phyloP scores from a whole-genome alignment of 30 jellyfish, hydroid and myxozoan genomes.

The Aurelia sp. region DNA sequence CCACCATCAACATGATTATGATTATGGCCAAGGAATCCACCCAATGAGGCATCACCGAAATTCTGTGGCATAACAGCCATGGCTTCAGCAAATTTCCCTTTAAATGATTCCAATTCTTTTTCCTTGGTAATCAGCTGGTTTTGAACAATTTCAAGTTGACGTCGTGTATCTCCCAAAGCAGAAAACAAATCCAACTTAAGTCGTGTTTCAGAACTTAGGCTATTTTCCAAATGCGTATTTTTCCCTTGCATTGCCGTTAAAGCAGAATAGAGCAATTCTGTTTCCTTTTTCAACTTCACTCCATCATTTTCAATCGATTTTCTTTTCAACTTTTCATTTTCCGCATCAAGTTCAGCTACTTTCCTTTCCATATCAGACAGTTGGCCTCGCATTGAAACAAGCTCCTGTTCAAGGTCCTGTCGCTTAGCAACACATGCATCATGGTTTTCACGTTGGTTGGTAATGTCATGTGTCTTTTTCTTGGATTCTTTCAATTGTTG shows the following conservation, averaged over 20 bases:
- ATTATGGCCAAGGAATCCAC: conserved; percentile 69
- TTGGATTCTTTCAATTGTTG: conserved; percentile 85
- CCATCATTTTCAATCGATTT: conserved; percentile 82
- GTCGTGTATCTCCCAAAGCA: conserved; percentile 99
- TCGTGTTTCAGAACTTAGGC: conserved; percentile 98
- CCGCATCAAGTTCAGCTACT: conserved; percentile 77
- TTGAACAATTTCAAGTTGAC: conserved; percentile 95
- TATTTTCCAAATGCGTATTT: conserved; percentile 95
- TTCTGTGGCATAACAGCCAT: conserved; percentile 99
- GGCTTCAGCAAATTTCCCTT: conserved; percentile 96
- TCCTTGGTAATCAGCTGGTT: conserved; percentile 83
- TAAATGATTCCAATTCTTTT: conserved; percentile 87
- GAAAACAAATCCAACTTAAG: conserved; percentile 95
- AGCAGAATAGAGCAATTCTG: conserved; percentile 91
- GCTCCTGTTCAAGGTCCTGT: conserved; percentile 93
- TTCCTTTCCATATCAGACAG: conserved; percentile 61
- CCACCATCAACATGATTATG: conserved; percentile 40
- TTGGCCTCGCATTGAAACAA: conserved; percentile 70
- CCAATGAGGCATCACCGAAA: conserved; percentile 77
- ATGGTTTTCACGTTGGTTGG: conserved; percentile 84
- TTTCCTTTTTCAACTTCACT: conserved; percentile 90
- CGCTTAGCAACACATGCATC: conserved; percentile 91
- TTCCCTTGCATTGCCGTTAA: conserved; percentile 97
- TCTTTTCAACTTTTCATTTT: conserved; percentile 75
- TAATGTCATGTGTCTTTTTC: conserved; percentile 74